Evolutionary conservation across 1,140 invertebrate genomes (phyloP).

Genomic region (Mycetomoellerius zeteki): DNA sequence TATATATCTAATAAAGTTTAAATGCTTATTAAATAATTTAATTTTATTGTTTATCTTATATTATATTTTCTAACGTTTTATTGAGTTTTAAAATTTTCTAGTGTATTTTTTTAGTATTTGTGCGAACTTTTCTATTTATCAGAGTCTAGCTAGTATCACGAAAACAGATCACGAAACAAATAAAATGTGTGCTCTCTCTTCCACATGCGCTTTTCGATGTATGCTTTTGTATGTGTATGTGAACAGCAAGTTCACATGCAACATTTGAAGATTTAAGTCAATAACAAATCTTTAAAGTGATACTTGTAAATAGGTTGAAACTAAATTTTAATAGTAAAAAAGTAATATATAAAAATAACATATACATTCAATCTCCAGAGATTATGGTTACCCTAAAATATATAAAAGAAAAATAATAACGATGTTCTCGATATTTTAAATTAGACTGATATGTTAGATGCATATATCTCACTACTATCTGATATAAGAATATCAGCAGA

Average conservation of each 20-base stretch:
- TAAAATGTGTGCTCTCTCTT: not conserved
- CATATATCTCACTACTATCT: not conserved
- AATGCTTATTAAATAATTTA: not conserved
- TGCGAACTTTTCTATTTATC: not conserved
- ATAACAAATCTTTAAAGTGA: constrained; percentile 61
- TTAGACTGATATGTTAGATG: constrained; percentile 19
- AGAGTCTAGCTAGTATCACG: not conserved
- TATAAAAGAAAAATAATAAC: not conserved
- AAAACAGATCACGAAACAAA: constrained; percentile 12
- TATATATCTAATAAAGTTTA: not conserved
- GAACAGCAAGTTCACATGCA: not conserved
- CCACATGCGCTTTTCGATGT: not conserved
- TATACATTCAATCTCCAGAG: constrained; percentile 41
- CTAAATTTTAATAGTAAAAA: constrained; percentile 55
- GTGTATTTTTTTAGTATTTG: not conserved
- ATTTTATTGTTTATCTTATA: not conserved
- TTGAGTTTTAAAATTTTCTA: not conserved
- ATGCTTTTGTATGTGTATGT: not conserved
- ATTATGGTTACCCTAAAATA: constrained; percentile 54
- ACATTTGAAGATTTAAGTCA: constrained; percentile 16
- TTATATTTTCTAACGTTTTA: not conserved
- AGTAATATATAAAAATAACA: too few relatives aligned
- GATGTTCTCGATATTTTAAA: constrained; percentile 11
- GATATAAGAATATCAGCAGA: constrained; percentile 22
- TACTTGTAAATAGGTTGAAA: constrained; percentile 52